Percentiles rank a stretch among this genome's conserved stretches.
phyloP scores from a whole-genome alignment of 2,888 invertebrate genomes.

The Lasius platythorax region DNA sequence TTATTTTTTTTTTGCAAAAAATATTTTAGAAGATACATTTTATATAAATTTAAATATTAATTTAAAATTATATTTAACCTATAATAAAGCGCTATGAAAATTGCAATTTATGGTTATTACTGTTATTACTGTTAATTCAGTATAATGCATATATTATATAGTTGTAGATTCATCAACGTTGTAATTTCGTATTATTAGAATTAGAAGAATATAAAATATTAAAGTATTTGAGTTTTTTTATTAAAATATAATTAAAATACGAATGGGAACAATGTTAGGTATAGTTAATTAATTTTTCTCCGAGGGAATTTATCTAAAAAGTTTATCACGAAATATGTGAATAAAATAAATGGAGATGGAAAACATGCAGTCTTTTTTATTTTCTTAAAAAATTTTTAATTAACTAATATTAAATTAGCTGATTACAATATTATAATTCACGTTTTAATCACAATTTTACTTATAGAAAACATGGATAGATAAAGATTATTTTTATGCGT shows the following conservation, averaged over 20 bases:
- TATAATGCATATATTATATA: constrained; percentile 62
- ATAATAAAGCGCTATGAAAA: background rate
- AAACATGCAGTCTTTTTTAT: background rate
- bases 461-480: constrained; percentile 18
- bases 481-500: constrained; percentile 31
- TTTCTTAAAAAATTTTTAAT: background rate
- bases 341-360: background rate
- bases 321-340: background rate
- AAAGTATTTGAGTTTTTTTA: constrained; percentile 48
- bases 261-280: background rate
- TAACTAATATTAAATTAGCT: background rate
- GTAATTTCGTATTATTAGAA: constrained; percentile 56
- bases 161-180: constrained; percentile 69
- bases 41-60: constrained; percentile 5
- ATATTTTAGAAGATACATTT: background rate
- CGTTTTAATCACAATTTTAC: background rate
- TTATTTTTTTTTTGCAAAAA: background rate
- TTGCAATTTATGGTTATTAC: background rate
- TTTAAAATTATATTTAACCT: background rate
- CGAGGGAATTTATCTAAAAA: background rate
- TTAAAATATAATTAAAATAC: constrained; percentile 32
- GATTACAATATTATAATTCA: background rate
- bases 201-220: background rate
- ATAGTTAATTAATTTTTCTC: background rate
- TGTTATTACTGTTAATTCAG: background rate